These are phyloP conservation scores for Echiichthys vipera DNA, from an alignment of 2,797 vertebrate genomes.

Conservation along the genomic window DNA sequence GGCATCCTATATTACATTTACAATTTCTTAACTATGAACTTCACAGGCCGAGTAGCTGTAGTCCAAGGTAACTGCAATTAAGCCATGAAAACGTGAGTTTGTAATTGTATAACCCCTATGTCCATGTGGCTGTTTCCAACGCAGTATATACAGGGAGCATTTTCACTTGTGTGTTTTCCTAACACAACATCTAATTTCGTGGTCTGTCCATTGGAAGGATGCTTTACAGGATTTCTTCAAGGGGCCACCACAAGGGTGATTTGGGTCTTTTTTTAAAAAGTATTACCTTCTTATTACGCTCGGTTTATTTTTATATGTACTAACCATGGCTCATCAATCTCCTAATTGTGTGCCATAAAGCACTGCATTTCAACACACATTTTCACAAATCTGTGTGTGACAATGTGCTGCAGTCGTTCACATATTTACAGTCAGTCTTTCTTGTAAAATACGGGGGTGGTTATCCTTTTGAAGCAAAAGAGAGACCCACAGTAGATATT, in stretches of 20 bases:
- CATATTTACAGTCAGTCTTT: background rate
- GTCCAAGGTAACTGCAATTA: background rate
- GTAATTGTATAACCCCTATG: background rate
- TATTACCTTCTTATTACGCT: background rate
- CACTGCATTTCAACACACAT: background rate
- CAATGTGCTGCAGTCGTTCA: background rate
- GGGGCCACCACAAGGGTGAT: background rate
- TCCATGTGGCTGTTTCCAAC: background rate
- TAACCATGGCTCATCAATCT: background rate
- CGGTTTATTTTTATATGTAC: background rate
- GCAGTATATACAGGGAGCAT: background rate
- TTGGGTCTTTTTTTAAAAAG: background rate
- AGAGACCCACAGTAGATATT: background rate
- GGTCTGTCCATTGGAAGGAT: background rate
- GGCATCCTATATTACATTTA: slow-evolving; percentile 11
- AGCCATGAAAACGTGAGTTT: background rate
- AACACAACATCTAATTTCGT: background rate
- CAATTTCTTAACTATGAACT: slow-evolving; percentile 3
- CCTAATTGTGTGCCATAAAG: background rate
- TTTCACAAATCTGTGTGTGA: background rate
- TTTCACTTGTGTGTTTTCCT: background rate
- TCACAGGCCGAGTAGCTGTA: background rate
- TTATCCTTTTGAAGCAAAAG: background rate
- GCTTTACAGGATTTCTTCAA: background rate
- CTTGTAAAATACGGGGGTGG: background rate